A percentile compares a stretch with the other conserved stretches of the same genome.
phyloP scores from a whole-genome alignment of 2,113 vertebrate species.

The Stegostoma tigrinum region DNA sequence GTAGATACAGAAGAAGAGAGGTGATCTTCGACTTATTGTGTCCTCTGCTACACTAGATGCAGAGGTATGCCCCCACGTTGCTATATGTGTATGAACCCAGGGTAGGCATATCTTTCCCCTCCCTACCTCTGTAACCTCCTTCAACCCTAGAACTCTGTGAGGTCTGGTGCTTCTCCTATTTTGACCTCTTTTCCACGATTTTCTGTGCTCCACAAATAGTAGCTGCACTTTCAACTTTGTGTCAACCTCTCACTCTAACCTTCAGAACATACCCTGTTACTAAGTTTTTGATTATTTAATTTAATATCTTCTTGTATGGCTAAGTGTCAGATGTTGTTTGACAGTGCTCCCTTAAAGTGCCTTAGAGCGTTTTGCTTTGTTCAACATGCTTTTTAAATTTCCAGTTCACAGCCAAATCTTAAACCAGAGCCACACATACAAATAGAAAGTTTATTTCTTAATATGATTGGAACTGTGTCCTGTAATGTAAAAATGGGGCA shows the following conservation, averaged over 20 bases:
- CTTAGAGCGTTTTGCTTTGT: background rate
- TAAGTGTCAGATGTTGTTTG: background rate
- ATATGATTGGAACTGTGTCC: background rate
- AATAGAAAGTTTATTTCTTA: background rate
- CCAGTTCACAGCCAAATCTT: background rate
- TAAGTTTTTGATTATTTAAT: background rate
- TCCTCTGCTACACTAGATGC: constrained; percentile 96
- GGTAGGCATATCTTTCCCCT: background rate
- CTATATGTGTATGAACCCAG: background rate
- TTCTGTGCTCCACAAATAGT: background rate
- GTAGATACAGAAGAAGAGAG: constrained; percentile 93
- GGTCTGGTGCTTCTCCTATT: too few relatives aligned
- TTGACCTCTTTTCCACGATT: too few relatives aligned
- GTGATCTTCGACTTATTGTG: constrained; percentile 85
- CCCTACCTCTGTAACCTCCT: background rate
- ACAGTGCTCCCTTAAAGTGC: background rate
- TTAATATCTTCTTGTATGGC: background rate
- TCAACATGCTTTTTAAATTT: background rate
- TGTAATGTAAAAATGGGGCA: background rate
- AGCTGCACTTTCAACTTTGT: background rate
- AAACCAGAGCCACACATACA: background rate
- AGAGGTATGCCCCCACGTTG: constrained; percentile 62
- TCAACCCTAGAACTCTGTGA: background rate
- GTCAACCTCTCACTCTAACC: background rate
- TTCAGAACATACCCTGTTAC: background rate